Evolutionary conservation across 2,888 invertebrate genomes (phyloP), one percentile per base, ranked within the genome.

Genomic region (Tenthredo amoena): DNA sequence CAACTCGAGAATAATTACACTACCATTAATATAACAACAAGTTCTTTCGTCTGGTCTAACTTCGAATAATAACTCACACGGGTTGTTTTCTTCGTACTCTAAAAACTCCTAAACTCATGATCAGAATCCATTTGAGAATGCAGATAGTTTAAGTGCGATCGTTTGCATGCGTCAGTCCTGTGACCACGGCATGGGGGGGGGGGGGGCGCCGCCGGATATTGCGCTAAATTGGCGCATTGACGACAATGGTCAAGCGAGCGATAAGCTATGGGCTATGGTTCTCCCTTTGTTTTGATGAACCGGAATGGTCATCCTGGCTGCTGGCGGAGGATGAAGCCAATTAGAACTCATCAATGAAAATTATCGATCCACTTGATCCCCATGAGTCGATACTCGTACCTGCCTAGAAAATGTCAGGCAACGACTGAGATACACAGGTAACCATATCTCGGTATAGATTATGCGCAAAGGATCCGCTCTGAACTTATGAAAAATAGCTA

Each of bases 201-300:
- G 2, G 55, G 2, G 1, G 55, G 15, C 0, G 55, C 0, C 87
- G 88, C 89, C 89, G 90, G 89, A 91, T 91, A 90, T 90, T 87
- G 88, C 87, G 86, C 86, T 89, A 88, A 91, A 91, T 90, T 91
- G 90, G 88, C 88, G 88, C 88, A 89, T 90, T 87, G 89, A 90
- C 87, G 88, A 89, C 88, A 88, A 85, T 83, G 76, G 81, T 88
- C 87, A 86, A 87, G 87, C 85, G 86, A 47, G 26, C 62, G 1
- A 26, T 10, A 62, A 26, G 26, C 26, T 26, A 62, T 21, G 62
- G 55, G 6, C n/a, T 18, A 71, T 37, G 6, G 37, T 71, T 34
- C 71, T 71, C 37, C 71, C 71, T 71, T 37, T 37, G 71, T 37
- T 71, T 4, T 37, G 71, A 71, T 37, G 34, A 37, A 7, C 34